Evolutionary conservation across 2,888 invertebrate genomes (phyloP).

Genomic region (Mylabris sibirica): DNA sequence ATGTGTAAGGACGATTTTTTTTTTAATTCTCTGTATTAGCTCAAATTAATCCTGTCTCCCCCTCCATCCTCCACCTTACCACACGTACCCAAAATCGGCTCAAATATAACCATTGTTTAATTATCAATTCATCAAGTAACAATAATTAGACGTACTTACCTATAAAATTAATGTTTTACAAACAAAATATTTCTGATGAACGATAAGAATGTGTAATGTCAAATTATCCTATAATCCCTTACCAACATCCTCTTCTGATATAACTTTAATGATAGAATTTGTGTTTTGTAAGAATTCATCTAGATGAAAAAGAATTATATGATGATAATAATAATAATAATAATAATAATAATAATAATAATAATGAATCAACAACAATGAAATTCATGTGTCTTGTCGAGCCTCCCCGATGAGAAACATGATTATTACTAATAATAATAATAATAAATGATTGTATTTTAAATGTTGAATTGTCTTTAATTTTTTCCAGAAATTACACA

Average conservation of each 20-base stretch:
- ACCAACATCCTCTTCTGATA: constrained; percentile 15
- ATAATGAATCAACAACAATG: constrained; percentile 45
- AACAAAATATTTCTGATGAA: neutral
- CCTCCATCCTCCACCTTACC: neutral
- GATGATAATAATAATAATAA: constrained; percentile 22
- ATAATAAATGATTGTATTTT: constrained; percentile 56
- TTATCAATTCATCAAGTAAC: neutral
- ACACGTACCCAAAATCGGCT: neutral
- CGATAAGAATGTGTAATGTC: neutral
- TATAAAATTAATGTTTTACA: constrained; percentile 6
- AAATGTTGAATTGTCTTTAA: constrained; percentile 40
- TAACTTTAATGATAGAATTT: constrained; percentile 41
- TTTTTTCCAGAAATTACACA: no score
- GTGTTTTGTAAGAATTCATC: constrained; percentile 1
- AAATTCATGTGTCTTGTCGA: constrained; percentile 55
- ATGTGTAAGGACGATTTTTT: neutral
- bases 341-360: constrained; percentile 34
- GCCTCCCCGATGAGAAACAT: constrained; percentile 58
- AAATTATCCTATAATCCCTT: neutral
- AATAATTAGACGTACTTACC: neutral
- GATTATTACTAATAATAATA: constrained; percentile 52
- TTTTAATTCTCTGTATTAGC: constrained; percentile 32
- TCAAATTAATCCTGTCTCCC: constrained; percentile 9
- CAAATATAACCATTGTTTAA: neutral
- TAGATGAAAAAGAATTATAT: constrained; percentile 45